Percentiles rank a stretch among this genome's conserved stretches.
These are phyloP conservation scores for Rhynchotus rufescens DNA, from an alignment of 2,797 vertebrate genomes.

Conservation along the genomic window DNA sequence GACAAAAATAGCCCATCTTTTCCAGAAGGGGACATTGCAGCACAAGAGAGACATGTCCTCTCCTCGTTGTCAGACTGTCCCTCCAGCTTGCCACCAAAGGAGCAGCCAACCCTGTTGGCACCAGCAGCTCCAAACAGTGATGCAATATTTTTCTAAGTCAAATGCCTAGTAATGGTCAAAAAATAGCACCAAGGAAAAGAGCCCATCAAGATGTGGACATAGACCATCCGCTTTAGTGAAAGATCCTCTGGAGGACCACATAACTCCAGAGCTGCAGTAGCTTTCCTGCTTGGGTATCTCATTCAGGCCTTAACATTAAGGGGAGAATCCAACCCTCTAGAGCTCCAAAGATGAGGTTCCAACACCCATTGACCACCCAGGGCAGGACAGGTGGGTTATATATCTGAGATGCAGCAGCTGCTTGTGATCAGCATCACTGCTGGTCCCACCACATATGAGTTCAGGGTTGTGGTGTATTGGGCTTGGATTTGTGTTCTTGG, in stretches of 20 bases:
- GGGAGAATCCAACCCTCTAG: not conserved
- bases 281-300: not conserved
- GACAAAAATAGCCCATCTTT: not conserved
- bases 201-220: not conserved
- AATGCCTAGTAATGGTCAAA: not conserved
- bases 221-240: not conserved
- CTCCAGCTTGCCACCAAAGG: not conserved
- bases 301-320: too few relatives aligned
- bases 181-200: not conserved
- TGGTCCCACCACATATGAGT: not conserved
- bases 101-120: not conserved
- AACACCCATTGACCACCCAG: not conserved
- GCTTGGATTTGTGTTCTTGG: not conserved
- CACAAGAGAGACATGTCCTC: not conserved
- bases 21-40: not conserved
- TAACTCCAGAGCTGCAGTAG: not conserved
- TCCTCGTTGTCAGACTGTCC: not conserved
- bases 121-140: not conserved
- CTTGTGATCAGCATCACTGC: not conserved
- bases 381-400: not conserved
- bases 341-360: not conserved
- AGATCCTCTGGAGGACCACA: not conserved
- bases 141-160: fast-evolving
- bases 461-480: not conserved
- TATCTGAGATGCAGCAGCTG: not conserved